Conservation (phyloP, 2,113 vertebrate species). For the Dipodomys ordii region DNA sequence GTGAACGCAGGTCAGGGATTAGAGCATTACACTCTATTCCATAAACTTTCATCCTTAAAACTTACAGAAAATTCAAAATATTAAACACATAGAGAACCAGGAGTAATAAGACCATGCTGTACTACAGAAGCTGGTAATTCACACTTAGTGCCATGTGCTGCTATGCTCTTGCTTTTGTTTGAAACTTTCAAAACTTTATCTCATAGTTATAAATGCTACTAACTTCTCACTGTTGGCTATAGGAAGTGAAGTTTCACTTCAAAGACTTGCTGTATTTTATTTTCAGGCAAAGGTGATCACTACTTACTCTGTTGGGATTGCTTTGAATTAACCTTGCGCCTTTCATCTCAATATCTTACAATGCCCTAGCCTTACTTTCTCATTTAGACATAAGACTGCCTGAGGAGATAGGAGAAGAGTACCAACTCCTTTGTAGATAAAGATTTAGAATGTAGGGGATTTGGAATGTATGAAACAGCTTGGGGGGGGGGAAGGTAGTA, state of each 20-base stretch:
- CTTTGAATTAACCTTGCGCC: conserved; percentile 42
- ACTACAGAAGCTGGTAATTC: neutral
- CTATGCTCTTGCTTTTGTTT: neutral
- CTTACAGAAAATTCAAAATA: conserved; percentile 12
- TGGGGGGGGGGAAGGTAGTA: neutral
- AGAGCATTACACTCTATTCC: neutral
- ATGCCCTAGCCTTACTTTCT: neutral
- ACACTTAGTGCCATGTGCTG: neutral
- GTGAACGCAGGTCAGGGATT: neutral
- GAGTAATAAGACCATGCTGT: neutral
- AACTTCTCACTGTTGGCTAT: neutral
- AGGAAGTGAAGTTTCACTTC: conserved; percentile 4
- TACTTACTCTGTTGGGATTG: neutral
- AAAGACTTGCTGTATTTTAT: conserved; percentile 52
- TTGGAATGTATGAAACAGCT: neutral
- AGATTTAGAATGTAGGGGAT: neutral
- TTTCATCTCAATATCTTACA: conserved; percentile 13
- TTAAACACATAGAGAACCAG: neutral
- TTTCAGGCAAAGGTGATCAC: neutral
- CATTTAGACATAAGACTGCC: conserved; percentile 13
- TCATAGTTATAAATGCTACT: too few relatives aligned
- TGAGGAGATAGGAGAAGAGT: neutral
- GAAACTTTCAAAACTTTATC: neutral
- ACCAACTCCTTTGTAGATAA: neutral
- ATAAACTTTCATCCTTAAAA: neutral